Conservation (phyloP, 2,113 vertebrate species). For the Scomber colias region DNA sequence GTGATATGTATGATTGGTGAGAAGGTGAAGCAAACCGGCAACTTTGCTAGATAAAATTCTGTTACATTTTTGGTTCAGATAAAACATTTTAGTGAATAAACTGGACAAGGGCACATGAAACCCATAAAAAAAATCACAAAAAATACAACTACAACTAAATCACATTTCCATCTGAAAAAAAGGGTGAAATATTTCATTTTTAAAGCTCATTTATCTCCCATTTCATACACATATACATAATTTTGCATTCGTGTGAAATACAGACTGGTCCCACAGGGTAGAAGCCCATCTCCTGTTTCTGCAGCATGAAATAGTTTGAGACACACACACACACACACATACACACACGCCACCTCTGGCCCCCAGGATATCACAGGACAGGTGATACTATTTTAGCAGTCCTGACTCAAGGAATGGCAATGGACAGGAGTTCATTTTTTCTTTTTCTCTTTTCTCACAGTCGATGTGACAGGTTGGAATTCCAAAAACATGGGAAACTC, state of each 20-base stretch:
- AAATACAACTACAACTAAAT: conserved; percentile 7
- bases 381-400: conserved; percentile 55
- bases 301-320: conserved; percentile 49
- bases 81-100: too few relatives aligned
- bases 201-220: conserved; percentile 43
- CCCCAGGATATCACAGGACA: conserved; percentile 66
- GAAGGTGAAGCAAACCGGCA: too few relatives aligned
- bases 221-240: too few relatives aligned
- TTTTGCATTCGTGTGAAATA: conserved; percentile 76
- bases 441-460: conserved; percentile 65
- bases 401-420: conserved; percentile 50
- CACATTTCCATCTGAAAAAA: conserved; percentile 10
- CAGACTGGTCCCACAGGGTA: conserved; percentile 69
- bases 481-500: conserved; percentile 77
- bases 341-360: conserved; percentile 19
- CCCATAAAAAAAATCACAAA: background rate
- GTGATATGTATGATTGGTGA: too few relatives aligned
- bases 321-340: conserved; percentile 20
- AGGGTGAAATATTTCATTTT: conserved; percentile 47
- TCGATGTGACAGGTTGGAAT: conserved; percentile 68
- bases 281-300: conserved; percentile 73
- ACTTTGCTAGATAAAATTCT: too few relatives aligned
- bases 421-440: conserved; percentile 4
- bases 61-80: too few relatives aligned
- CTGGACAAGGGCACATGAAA: too few relatives aligned